A percentile compares a stretch with the other conserved stretches of the same genome.
Evolutionary conservation across 2,888 invertebrate species (phyloP).

Genomic region (Pseudococcus longispinus): DNA sequence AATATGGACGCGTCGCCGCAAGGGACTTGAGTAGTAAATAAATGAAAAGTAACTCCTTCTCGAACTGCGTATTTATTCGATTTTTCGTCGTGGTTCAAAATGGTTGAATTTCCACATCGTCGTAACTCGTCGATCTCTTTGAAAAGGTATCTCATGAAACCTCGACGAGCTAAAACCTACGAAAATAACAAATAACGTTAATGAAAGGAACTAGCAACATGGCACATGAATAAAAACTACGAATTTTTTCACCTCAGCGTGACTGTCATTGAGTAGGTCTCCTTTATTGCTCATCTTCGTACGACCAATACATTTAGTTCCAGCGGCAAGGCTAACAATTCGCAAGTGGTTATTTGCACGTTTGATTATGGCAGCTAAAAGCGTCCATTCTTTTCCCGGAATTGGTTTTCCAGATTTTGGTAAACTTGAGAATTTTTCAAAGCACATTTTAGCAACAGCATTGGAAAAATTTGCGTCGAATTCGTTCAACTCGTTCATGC

Average conservation of each 20-base stretch:
- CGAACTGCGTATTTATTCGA: conserved; percentile 66
- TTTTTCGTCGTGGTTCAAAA: conserved; percentile 48
- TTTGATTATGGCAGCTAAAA: conserved; percentile 77
- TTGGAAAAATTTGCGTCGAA: conserved; percentile 62
- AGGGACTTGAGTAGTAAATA: conserved; percentile 86
- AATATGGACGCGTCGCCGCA: conserved; percentile 94
- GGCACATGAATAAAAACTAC: not conserved
- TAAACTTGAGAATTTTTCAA: conserved; percentile 69
- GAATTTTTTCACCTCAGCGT: conserved; percentile 75
- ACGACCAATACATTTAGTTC: conserved; percentile 88
- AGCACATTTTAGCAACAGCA: conserved; percentile 69
- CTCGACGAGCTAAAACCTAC: conserved; percentile 76
- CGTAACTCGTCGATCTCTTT: conserved; percentile 67
- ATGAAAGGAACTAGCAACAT: not conserved
- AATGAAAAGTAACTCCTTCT: conserved; percentile 74
- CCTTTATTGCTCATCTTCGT: conserved; percentile 71
- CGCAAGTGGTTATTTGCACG: conserved; percentile 29
- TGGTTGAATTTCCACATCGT: conserved; percentile 60
- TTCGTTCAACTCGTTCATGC: not conserved
- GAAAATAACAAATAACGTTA: conserved; percentile 28
- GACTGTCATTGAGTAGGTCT: conserved; percentile 83
- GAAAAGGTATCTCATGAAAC: conserved; percentile 79
- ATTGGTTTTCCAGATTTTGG: conserved; percentile 84
- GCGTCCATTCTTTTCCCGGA: conserved; percentile 78
- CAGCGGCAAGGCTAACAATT: conserved; percentile 73